A percentile compares a stretch with the other conserved stretches of the same genome.
These are phyloP conservation scores for Ictalurus furcatus DNA, from an alignment of 2,113 vertebrate species.

Conservation along the genomic window DNA sequence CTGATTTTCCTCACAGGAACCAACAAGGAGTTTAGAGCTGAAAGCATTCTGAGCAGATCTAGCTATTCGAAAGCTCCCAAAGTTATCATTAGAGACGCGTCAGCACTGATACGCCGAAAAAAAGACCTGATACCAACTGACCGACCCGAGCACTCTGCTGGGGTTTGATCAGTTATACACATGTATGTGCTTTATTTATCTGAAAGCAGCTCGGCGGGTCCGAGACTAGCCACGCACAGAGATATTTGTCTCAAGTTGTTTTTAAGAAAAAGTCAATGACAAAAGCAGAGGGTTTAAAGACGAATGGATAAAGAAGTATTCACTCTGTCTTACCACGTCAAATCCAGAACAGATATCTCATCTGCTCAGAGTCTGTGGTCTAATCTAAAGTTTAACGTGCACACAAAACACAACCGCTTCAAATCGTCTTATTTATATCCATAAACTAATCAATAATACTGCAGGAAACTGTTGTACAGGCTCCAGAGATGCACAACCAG, in stretches of 20 bases:
- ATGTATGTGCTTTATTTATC: not conserved
- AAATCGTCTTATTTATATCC: not conserved
- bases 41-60: not conserved
- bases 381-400: not conserved
- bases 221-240: not conserved
- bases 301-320: not conserved
- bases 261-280: not conserved
- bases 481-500: not conserved
- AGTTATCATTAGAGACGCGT: not conserved
- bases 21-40: not conserved
- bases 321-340: not conserved
- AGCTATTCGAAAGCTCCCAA: not conserved
- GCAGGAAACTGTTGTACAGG: not conserved
- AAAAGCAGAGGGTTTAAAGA: not conserved
- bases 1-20: not conserved
- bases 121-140: too few relatives aligned
- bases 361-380: not conserved
- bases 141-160: too few relatives aligned
- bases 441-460: not conserved
- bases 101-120: not conserved
- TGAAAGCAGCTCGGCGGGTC: not conserved
- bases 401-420: not conserved
- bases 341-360: not conserved
- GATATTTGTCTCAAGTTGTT: not conserved
- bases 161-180: not conserved